A percentile compares a stretch with the other conserved stretches of the same genome.
Evolutionary conservation across 1,140 invertebrate genomes (phyloP).

Genomic region (Panagrolaimus sp.): DNA sequence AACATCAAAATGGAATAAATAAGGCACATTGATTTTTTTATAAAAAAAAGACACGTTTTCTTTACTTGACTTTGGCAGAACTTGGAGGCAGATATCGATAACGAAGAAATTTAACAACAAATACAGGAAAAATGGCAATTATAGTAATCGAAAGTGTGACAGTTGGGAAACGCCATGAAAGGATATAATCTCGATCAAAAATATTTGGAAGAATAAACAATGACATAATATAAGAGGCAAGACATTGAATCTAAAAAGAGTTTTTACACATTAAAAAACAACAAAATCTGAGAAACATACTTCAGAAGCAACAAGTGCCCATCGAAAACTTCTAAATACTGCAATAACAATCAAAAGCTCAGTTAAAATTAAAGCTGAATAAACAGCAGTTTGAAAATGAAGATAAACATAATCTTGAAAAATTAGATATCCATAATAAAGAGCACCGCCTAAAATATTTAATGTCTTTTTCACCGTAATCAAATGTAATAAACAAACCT

Average conservation of each 20-base stretch:
- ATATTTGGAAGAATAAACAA: constrained; percentile 53
- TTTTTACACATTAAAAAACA: not conserved
- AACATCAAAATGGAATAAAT: not conserved
- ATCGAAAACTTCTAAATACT: constrained; percentile 72
- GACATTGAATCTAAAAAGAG: constrained; percentile 42
- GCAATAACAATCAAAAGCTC: constrained; percentile 97
- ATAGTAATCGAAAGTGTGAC: constrained; percentile 89
- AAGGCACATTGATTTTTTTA: not conserved
- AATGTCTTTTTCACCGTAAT: not conserved
- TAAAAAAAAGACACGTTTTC: not conserved
- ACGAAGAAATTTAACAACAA: constrained; percentile 86
- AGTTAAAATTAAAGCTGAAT: constrained; percentile 90
- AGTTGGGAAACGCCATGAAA: constrained; percentile 85
- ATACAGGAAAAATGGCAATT: constrained; percentile 88
- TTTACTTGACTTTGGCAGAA: constrained; percentile 72
- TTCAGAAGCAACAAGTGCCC: constrained; percentile 87
- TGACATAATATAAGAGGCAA: constrained; percentile 48
- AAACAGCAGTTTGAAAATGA: constrained; percentile 96
- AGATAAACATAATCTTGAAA: constrained; percentile 97
- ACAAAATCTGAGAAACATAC: constrained; percentile 63
- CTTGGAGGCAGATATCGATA: constrained; percentile 89
- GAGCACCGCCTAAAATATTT: constrained; percentile 67
- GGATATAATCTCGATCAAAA: constrained; percentile 79
- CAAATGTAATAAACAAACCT: constrained; percentile 62
- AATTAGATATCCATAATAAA: constrained; percentile 95